Base-by-base conservation (phyloP, 1,140 invertebrate genomes). In the Harpegnathos saltator region DNA sequence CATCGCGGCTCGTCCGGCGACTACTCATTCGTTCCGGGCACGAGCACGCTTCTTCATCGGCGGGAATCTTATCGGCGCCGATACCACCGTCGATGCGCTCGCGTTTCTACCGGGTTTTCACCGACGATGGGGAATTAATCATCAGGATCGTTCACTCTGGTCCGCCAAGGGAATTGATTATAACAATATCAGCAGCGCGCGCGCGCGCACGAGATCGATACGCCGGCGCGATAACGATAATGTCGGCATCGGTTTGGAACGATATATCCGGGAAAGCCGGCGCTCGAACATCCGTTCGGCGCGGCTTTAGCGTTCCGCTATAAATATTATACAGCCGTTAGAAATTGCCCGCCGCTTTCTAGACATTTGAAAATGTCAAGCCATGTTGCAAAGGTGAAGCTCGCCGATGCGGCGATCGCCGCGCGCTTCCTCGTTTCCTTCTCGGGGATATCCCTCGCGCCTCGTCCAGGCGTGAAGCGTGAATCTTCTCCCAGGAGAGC, bases 311-410 rank as follows among this genome's bases (percentile, higher is more conserved):
- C 19, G 29, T 5, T 54, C 44, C 15, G 11, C 50, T 54, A 58
- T 78, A 56, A 68, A 78, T 78, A 68, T 68, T 56, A 69, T 22
- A 44, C 38, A 15, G 19, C 0, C 52, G n/a, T 56, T 44, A 38
- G 38, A 78, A 68, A 78, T 78, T 26, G 22, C 19, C 61, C 17
- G 50, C 26, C 44, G 3, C 56, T 81, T 73, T 81, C 24, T 61
- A 73, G n/a, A 71, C 56, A 52, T 73, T 81, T 74, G 56, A 81
- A 74, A 81, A 81, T 81, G 68, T 73, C 44, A 73, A 74, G 62
- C 56, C 26, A 12, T 19, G 19, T 26, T 38, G n/a, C 14, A 74
- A 65, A 82, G 24, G 56, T 62, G 26, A 82, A 52, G 59, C 12
- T 33, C 1, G 5, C 17, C 68, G 52, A 17, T 33, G 56, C 26